Evolutionary conservation across 2,797 vertebrate species (phyloP), one percentile per base, ranked within the genome.

Genomic region (Carcharodon carcharias): DNA sequence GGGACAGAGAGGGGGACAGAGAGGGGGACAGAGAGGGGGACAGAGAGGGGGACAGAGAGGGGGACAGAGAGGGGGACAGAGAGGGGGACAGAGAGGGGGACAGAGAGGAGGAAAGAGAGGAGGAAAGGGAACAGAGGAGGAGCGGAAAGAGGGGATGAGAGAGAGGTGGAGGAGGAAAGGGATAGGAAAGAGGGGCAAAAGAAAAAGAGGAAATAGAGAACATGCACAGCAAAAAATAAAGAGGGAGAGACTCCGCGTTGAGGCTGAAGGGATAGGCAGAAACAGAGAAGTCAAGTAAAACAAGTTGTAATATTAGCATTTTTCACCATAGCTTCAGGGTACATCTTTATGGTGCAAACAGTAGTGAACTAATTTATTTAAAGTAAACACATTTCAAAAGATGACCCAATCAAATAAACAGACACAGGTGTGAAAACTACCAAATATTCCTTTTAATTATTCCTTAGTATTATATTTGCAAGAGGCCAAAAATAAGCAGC

Each of bases 41-140:
- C 61, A 31, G 1, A 0, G 77, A 97, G 96, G 97, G 97, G 96
- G 96, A 96, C 96, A 65, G 96, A 96, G 96, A 96, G 11, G 96
- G 54, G 71, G 96, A 95, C 96, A 56, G 63, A 61, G 87, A 96
- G 96, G 96, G 23, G 80, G 56, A 63, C 96, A 96, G 67, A 97
- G 96, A 96, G 96, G 96, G 54, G 96, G 96, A 69, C 3, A 58
- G 8, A 8, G 58, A 8, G 8, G 96, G 9, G 8, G 0, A 67
- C 0, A 4, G 31, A 0, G 89, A 7, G 7, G 7, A 77, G 56
- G 45, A 95, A 89, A 4, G 35, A 96, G 69, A 65, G 12, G 54
- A 0, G 0, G 35, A 96, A 31, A 7, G 11, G 96, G n/a, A 28
- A 96, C 23, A 21, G 40, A 28, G 1, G 3, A 0, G 31, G 56